Conservation (phyloP, 2,113 vertebrate species). For the Oenanthe melanoleuca region DNA sequence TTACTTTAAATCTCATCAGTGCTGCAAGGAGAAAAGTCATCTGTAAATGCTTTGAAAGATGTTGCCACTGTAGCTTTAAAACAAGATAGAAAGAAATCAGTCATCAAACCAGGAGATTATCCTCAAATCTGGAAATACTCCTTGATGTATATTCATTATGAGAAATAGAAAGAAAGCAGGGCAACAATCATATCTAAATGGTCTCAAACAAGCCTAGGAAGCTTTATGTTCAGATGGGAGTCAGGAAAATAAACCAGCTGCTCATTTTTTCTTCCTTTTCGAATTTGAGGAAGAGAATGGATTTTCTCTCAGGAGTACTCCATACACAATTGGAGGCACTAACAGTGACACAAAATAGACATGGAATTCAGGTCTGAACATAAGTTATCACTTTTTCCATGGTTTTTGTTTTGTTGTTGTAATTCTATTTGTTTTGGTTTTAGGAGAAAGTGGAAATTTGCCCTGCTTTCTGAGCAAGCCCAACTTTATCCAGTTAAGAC, state of each 20-base stretch:
- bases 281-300: neutral
- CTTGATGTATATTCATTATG: neutral
- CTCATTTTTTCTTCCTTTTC: neutral
- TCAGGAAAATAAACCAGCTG: constrained; percentile 18
- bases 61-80: neutral
- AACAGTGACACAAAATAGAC: neutral
- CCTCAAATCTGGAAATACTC: neutral
- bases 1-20: neutral
- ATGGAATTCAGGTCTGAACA: neutral
- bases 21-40: neutral
- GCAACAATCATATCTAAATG: neutral
- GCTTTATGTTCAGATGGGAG: neutral
- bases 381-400: neutral
- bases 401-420: neutral
- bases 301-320: neutral
- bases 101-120: neutral
- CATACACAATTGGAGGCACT: neutral
- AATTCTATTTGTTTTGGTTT: neutral
- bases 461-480: neutral
- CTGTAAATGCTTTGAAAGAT: neutral
- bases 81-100: neutral
- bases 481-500: neutral
- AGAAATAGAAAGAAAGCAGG: neutral
- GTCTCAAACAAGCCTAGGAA: neutral
- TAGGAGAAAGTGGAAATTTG: neutral